Evolutionary conservation across 2,797 vertebrate genomes (phyloP).

Genomic region (Amphiprion clarkii): DNA sequence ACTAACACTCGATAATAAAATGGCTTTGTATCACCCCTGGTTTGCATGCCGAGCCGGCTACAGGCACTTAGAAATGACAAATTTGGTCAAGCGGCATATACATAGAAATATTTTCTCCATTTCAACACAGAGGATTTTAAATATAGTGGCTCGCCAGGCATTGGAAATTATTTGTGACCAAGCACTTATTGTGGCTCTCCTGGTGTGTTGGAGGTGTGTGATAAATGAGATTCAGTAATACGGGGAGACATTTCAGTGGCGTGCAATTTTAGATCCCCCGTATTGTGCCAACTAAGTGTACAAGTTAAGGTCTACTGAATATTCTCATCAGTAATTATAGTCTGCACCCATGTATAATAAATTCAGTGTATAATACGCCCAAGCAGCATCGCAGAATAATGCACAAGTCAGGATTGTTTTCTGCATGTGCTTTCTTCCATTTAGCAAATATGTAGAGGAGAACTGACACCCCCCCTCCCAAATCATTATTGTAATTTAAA

Average conservation of each 20-base stretch:
- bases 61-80: slow-evolving; percentile 30
- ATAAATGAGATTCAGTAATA: slow-evolving; percentile 75
- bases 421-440: slow-evolving; percentile 28
- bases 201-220: slow-evolving; percentile 61
- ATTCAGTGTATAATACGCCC: slow-evolving; percentile 49
- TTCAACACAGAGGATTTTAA: slow-evolving; percentile 17
- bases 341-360: slow-evolving; percentile 60
- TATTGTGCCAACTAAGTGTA: slow-evolving; percentile 73
- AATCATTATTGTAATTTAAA: slow-evolving; percentile 20
- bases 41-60: slow-evolving; percentile 24
- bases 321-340: slow-evolving; percentile 72
- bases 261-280: slow-evolving; percentile 70
- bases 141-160: slow-evolving; percentile 21
- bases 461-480: neutral
- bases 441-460: neutral
- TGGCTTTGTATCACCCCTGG: slow-evolving; percentile 26
- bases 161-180: slow-evolving; percentile 65
- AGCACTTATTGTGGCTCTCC: slow-evolving; percentile 55
- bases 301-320: slow-evolving; percentile 72
- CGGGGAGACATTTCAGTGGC: slow-evolving; percentile 68
- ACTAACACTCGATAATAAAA: slow-evolving; percentile 20
- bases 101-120: slow-evolving; percentile 11
- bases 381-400: slow-evolving; percentile 38
- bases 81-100: slow-evolving; percentile 19
- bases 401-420: slow-evolving; percentile 38